phyloP scores from a whole-genome alignment of 1,140 invertebrate species.

The Dendrolimus punctatus region DNA sequence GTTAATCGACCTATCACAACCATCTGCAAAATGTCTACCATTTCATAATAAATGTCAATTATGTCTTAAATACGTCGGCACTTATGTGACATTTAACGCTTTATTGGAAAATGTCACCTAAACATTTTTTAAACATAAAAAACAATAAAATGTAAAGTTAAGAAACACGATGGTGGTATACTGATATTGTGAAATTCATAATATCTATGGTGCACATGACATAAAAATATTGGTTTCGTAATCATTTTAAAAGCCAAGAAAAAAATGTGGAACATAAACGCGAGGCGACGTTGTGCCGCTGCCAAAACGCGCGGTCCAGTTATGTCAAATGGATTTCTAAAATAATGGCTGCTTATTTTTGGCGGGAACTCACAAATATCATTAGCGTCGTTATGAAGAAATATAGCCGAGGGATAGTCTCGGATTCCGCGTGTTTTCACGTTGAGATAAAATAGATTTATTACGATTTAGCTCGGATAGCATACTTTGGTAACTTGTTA shows the following conservation, averaged over 20 bases:
- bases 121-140: no score
- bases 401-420: slow-evolving; percentile 29
- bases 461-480: slow-evolving; percentile 3
- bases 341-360: slow-evolving; percentile 60
- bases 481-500: no score
- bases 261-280: slow-evolving; percentile 20
- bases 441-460: slow-evolving; percentile 15
- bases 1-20: no score
- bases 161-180: no score
- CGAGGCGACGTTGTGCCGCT: slow-evolving; percentile 16
- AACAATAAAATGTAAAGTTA: no score
- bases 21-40: no score
- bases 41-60: no score
- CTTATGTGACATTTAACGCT: no score
- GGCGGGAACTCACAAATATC: slow-evolving; percentile 51
- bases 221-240: slow-evolving; percentile 16
- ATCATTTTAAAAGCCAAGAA: slow-evolving; percentile 18
- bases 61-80: no score
- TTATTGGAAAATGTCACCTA: no score
- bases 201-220: not conserved
- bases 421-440: slow-evolving; percentile 18
- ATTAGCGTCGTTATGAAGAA: slow-evolving; percentile 39
- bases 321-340: slow-evolving; percentile 53
- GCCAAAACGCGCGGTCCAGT: slow-evolving; percentile 44
- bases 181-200: not conserved